phyloP scores from a whole-genome alignment of 2,113 vertebrate species.

The Sylvilagus bachmani region DNA sequence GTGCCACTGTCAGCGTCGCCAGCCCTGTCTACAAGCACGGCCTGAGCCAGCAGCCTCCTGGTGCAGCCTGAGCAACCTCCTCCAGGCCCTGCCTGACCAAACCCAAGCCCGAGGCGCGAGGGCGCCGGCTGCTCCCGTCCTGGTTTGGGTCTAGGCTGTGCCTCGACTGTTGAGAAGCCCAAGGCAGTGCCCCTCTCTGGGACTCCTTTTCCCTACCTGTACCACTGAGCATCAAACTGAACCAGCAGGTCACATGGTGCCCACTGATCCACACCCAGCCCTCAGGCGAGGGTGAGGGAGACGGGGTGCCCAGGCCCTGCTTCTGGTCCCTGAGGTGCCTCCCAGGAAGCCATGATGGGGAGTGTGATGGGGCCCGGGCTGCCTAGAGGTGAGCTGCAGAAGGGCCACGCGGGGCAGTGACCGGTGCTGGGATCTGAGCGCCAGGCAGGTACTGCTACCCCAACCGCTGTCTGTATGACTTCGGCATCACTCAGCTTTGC shows the following conservation, averaged over 20 bases:
- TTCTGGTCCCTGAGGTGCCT: no score
- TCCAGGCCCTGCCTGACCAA: neutral
- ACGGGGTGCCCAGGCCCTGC: neutral
- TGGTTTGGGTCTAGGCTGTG: neutral
- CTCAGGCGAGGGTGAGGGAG: neutral
- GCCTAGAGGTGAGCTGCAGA: neutral
- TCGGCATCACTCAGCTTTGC: neutral
- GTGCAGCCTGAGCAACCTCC: neutral
- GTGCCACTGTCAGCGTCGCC: neutral
- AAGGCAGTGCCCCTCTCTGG: neutral
- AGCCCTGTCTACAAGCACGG: neutral
- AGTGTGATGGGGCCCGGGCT: neutral
- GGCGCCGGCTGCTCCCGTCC: neutral
- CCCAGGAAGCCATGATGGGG: neutral
- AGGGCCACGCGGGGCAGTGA: neutral
- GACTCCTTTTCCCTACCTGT: conserved; percentile 12
- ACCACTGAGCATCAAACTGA: neutral
- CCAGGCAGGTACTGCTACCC: neutral
- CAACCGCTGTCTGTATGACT: neutral
- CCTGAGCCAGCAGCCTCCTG: neutral
- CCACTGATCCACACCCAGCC: neutral
- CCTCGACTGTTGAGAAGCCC: neutral
- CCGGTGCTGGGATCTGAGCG: neutral
- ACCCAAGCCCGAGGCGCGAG: neutral
- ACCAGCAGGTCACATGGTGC: neutral